Base-by-base conservation (phyloP, 2,888 invertebrate genomes). In the Maniola hyperantus region DNA sequence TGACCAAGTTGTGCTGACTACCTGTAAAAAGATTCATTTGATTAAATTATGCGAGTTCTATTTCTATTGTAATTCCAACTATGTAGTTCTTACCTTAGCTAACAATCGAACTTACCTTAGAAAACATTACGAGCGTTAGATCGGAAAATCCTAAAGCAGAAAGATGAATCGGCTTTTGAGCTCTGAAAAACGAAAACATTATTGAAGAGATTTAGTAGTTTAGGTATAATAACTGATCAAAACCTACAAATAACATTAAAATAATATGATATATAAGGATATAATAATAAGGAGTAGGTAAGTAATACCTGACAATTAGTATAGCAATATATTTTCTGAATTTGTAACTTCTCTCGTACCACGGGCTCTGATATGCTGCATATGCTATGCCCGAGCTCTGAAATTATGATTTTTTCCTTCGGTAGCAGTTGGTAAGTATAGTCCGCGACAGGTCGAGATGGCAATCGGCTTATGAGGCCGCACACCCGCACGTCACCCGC, bases 1-100 rank as follows among this genome's bases (percentile, higher is more conserved):
- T 8, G 79, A 78, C 76, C 77, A 78, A 0, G 77, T 70, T 4
- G 76, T 72, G 64, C 75, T 77, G 36, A 76, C 62, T 33, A 78
- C 72, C 78, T 78, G 73, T n/a, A 77, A 75, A 58, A 58, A 67
- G 64, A 51, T 42, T 39, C 50, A 53, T 26, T 15, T n/a, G 26
- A 39, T 33, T 50, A 58, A 20, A 8, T 13, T 20, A 58, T 10
- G 13, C 2, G 18, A 15, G 1, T 18, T 50, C 20, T n/a, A 50
- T 11, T 10, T 10, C 1, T 50, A n/a, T n/a, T n/a, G 6, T 48
- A 1, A 50, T 11, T 20, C 6, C 18, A 0, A 11, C n/a, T n/a
- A n/a, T n/a, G 8, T 1, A 50, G 2, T 33, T 6, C 18, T 5
- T 33, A 33, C 33, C 6, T 26, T 33, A 11, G 51, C 26, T 20